phyloP scores from a whole-genome alignment of 2,797 vertebrate species.

The Paguma larvata region DNA sequence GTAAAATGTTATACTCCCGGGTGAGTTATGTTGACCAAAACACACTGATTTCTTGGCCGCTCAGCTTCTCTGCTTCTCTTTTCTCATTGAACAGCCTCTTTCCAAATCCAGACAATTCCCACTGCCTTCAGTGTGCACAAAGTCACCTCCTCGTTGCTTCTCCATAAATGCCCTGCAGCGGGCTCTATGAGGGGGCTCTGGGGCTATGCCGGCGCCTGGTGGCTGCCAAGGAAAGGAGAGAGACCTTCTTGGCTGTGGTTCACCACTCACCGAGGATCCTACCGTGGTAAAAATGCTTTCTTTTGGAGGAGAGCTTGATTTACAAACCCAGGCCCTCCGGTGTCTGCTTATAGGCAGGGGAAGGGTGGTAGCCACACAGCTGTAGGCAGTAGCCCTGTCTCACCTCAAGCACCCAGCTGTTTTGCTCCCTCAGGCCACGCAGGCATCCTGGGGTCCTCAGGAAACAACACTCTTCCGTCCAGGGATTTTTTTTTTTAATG shows the following conservation, averaged over 20 bases:
- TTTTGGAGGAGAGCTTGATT: neutral
- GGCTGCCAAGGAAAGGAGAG: neutral
- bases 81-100: conserved; percentile 35
- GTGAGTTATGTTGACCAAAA: conserved; percentile 71
- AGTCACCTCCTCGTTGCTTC: conserved; percentile 39
- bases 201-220: neutral
- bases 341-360: neutral
- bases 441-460: neutral
- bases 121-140: neutral
- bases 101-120: neutral
- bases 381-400: neutral
- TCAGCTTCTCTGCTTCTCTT: conserved; percentile 56
- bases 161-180: neutral
- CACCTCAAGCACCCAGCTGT: neutral
- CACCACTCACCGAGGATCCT: neutral
- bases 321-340: neutral
- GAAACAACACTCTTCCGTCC: neutral
- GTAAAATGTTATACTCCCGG: conserved; percentile 68
- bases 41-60: conserved; percentile 42
- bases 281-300: neutral
- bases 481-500: no score
- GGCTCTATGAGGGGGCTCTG: neutral
- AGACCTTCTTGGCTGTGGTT: neutral
- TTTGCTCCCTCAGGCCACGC: neutral
- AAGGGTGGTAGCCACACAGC: rapidly evolving